Base-by-base conservation (phyloP, 1,140 invertebrate species). In the Latrodectus geometricus region DNA sequence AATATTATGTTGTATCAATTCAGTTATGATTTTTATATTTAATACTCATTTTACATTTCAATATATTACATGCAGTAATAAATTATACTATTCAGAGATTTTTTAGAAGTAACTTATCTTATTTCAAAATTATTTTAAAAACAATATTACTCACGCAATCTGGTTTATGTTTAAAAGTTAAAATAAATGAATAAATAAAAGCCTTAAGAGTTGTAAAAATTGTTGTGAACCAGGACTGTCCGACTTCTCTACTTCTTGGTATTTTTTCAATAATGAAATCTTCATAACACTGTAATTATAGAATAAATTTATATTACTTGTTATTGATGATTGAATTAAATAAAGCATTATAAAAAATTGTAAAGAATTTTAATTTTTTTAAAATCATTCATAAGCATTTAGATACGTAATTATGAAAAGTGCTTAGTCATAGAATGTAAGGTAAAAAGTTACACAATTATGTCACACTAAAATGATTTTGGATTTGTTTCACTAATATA, bases 241-340 rank as follows among this genome's bases (percentile, higher is more conserved):
- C 93, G 20, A 99, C 97, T 92, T 95, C 93, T 89, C 98, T 92
- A 90, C 96, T 96, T 89, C 97, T 93, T 48, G 95, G 95, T 88
- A 98, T 96, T 88, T 92, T 92, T 9, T 92, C 88, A 48, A 96
- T 91, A 79, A 90, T 89, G 90, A 93, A 95, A 21, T 86, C 66
- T 49, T n/a, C 8, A 21, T 9, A 15, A n/a, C 9, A 14, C 83
- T 86, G 35, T 68, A 66, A 79, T 35, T 15, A 73, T 48, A 35
- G 23, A 73, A 73, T 8, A 48, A 35, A 73, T 49, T 48, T 48
- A 73, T 73, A 0, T 23, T 23, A 35, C 49, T 15, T 12, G 48
- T 73, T 8, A 69, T 69, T 35, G 35, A 35, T 35, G 35, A 35
- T 35, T 35, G 1, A 35, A 35, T 35, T 35, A 35, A 35, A 35